A percentile compares a stretch with the other conserved stretches of the same genome.
Conservation (phyloP, 2,888 invertebrate species). For the Hymenopus coronatus region DNA sequence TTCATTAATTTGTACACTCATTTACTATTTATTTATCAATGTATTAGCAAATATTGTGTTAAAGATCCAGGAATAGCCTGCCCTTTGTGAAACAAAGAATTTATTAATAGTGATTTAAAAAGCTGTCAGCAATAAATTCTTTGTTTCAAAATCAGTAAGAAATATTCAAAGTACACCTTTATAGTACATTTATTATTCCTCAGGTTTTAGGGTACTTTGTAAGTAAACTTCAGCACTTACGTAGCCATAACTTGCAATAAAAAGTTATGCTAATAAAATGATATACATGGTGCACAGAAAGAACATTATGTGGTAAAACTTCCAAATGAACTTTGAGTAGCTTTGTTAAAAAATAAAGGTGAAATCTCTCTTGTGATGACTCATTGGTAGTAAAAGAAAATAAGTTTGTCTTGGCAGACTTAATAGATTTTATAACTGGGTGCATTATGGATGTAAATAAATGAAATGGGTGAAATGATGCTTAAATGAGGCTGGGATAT, state of each 20-base stretch:
- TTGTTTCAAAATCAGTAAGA: background rate
- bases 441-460: too few relatives aligned
- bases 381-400: too few relatives aligned
- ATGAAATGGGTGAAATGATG: too few relatives aligned
- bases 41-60: background rate
- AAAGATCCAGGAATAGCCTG: background rate
- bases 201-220: background rate
- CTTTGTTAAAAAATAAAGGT: background rate
- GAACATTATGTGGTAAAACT: background rate
- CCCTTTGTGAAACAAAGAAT: background rate
- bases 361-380: background rate
- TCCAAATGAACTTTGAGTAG: background rate
- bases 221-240: background rate
- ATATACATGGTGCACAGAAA: background rate
- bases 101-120: background rate
- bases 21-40: background rate
- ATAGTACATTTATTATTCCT: background rate
- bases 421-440: too few relatives aligned
- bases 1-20: background rate
- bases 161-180: background rate
- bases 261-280: background rate
- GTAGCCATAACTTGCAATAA: background rate
- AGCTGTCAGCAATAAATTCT: background rate
- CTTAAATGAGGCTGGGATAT: too few relatives aligned
- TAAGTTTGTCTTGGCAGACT: too few relatives aligned